Conservation (phyloP, 2,888 invertebrate genomes). For the Endotricha flammealis region DNA sequence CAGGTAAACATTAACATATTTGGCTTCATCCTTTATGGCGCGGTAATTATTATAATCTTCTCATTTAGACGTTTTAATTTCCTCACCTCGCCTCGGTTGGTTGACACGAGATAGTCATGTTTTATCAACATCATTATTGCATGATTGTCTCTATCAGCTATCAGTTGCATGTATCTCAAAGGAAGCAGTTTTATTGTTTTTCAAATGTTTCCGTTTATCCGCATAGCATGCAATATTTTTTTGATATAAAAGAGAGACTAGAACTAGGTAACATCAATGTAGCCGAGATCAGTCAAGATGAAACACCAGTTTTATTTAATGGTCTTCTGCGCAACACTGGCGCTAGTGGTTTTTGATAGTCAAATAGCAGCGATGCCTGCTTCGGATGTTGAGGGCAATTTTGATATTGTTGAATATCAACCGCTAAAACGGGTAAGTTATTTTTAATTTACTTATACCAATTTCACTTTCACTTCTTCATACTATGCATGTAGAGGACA, state of each 20-base stretch:
- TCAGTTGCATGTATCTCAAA: constrained; percentile 50
- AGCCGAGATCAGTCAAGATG: constrained; percentile 51
- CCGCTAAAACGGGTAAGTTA: constrained; percentile 42
- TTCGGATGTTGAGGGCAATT: constrained; percentile 3
- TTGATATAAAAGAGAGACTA: constrained; percentile 40
- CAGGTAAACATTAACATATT: constrained; percentile 1
- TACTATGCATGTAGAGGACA: too few relatives aligned
- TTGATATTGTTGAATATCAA: constrained; percentile 7
- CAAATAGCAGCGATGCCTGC: constrained; percentile 25
- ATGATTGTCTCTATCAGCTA: constrained; percentile 46
- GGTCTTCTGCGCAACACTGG: constrained; percentile 38
- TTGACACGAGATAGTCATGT: constrained; percentile 2
- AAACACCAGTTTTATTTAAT: constrained; percentile 44
- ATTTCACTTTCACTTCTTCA: too few relatives aligned
- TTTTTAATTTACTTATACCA: too few relatives aligned
- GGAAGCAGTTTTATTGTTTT: constrained; percentile 67
- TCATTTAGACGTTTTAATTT: not conserved
- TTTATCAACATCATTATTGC: constrained; percentile 24
- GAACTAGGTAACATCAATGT: constrained; percentile 23
- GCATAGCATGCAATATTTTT: constrained; percentile 39
- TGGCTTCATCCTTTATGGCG: not conserved
- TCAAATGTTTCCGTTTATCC: constrained; percentile 49
- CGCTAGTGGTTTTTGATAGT: constrained; percentile 24
- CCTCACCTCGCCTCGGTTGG: not conserved
- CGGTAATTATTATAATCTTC: constrained; percentile 3